Percentiles rank a stretch among this genome's conserved stretches.
Conservation (phyloP, 92 coral and sea anemone species). For the Blastomussa wellsi region DNA sequence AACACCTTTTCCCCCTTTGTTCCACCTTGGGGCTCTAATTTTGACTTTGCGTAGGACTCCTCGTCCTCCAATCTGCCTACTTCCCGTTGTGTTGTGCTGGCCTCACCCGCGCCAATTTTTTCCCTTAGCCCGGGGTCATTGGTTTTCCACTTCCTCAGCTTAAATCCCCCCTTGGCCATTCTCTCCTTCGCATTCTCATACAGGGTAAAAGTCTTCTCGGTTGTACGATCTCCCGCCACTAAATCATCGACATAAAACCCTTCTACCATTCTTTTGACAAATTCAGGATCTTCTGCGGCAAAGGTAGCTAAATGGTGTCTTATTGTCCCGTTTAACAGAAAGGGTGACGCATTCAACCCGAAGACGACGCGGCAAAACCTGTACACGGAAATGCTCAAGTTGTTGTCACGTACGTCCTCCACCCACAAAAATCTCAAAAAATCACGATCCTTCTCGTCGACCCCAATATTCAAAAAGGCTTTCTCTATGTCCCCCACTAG, state of each 20-base stretch:
- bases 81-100: neutral
- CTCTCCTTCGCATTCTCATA: constrained; percentile 3
- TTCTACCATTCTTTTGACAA: constrained; percentile 35
- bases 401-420: constrained; percentile 38
- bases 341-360: constrained; percentile 22
- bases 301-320: neutral
- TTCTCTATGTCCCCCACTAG: constrained; percentile 54
- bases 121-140: constrained; percentile 28
- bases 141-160: constrained; percentile 30
- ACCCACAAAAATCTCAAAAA: constrained; percentile 51
- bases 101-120: neutral
- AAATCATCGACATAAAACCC: constrained; percentile 55
- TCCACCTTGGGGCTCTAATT: constrained; percentile 11
- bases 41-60: constrained; percentile 29
- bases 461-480: constrained; percentile 47
- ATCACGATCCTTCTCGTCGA: constrained; percentile 39
- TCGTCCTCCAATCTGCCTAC: constrained; percentile 10
- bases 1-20: constrained; percentile 16
- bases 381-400: constrained; percentile 14
- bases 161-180: constrained; percentile 42
- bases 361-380: constrained; percentile 52
- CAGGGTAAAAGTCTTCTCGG: constrained; percentile 6
- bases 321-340: constrained; percentile 54
- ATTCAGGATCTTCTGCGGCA: constrained; percentile 35
- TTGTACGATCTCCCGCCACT: constrained; percentile 43